Evolutionary conservation across 2,888 invertebrate species (phyloP).

Genomic region (Drosophila phalerata): DNA sequence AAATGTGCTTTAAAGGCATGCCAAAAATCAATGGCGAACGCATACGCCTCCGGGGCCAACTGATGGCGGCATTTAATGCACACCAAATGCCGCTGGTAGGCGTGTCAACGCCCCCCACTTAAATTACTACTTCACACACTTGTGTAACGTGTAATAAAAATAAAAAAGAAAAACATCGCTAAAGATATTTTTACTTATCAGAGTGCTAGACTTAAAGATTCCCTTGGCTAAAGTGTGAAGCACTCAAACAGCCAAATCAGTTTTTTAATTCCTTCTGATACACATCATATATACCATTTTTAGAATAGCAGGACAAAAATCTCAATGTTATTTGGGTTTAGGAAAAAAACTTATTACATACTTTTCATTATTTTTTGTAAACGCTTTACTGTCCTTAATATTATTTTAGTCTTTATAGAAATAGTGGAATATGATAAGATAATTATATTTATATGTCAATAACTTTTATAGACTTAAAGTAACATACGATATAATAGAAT

Average conservation of each 20-base stretch:
- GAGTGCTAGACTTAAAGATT: background rate
- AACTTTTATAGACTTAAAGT: no score
- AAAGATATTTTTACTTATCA: background rate
- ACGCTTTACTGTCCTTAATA: no score
- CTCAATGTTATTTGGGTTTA: background rate
- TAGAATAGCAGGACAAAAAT: background rate
- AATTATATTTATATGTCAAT: no score
- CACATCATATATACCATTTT: no score
- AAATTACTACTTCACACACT: constrained; percentile 82
- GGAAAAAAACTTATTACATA: no score
- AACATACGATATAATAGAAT: no score
- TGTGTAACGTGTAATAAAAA: constrained; percentile 76
- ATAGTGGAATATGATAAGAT: no score
- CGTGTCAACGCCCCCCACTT: constrained; percentile 73
- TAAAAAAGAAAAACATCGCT: constrained; percentile 16
- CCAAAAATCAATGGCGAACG: constrained; percentile 70
- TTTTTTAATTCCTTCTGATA: no score
- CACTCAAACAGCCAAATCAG: no score
- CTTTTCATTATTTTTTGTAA: no score
- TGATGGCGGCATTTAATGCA: constrained; percentile 72
- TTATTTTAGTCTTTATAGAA: no score
- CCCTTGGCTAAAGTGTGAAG: background rate
- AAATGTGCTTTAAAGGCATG: constrained; percentile 69
- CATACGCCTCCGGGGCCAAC: constrained; percentile 27
- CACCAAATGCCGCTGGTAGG: constrained; percentile 63